phyloP scores from a whole-genome alignment of 2,113 vertebrate species.

The Riparia riparia region DNA sequence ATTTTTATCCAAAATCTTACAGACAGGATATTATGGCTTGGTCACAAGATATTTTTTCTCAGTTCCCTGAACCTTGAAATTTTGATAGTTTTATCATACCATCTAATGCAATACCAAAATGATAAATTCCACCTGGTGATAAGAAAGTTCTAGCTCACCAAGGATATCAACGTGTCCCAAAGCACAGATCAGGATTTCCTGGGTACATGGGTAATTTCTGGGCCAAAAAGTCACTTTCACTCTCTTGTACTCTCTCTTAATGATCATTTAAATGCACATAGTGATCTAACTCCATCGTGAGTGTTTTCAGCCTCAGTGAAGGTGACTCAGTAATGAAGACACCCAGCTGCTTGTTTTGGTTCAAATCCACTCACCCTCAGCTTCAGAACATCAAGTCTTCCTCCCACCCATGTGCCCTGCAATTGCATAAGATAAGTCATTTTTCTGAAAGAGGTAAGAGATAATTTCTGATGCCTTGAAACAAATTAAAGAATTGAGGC shows the following conservation, averaged over 20 bases:
- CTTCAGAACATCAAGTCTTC: background rate
- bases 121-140: background rate
- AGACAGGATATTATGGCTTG: background rate
- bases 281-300: background rate
- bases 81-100: background rate
- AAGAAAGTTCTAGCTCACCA: background rate
- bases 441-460: background rate
- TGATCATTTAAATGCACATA: background rate
- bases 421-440: background rate
- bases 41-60: background rate
- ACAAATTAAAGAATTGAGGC: background rate
- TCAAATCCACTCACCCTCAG: background rate
- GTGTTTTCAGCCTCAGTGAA: background rate
- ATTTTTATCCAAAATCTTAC: background rate
- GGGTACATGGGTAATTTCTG: background rate
- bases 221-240: background rate
- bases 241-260: background rate
- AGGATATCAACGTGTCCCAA: background rate
- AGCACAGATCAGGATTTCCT: background rate
- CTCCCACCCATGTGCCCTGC: background rate
- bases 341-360: background rate
- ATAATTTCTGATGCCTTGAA: background rate
- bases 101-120: background rate
- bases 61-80: background rate
- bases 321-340: background rate